Evolutionary conservation across 1,140 invertebrate species (phyloP).

Genomic region (Saccostrea echinata): DNA sequence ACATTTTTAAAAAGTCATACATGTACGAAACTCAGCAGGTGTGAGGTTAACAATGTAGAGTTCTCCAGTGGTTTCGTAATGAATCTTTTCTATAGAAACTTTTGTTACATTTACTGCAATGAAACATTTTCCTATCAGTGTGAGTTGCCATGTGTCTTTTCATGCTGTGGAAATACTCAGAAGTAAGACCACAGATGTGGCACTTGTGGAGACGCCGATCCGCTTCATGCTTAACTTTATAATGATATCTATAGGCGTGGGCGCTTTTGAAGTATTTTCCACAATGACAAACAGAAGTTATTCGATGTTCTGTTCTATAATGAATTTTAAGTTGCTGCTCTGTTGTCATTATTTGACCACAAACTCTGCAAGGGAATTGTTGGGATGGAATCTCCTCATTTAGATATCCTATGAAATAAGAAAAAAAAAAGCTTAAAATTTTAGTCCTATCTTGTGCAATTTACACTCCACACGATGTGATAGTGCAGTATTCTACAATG

Average conservation of each 20-base stretch:
- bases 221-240: not conserved
- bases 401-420: not conserved
- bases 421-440: not conserved
- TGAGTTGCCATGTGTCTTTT: slow-evolving; percentile 34
- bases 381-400: not conserved
- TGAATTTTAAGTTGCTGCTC: not conserved
- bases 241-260: slow-evolving; percentile 21
- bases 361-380: slow-evolving; percentile 8
- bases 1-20: too few species aligned
- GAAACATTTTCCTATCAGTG: not conserved
- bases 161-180: not conserved
- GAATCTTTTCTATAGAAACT: not conserved
- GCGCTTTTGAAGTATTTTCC: not conserved
- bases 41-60: not conserved
- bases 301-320: slow-evolving; percentile 12
- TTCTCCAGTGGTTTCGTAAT: slow-evolving; percentile 5
- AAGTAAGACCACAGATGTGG: not conserved
- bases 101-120: not conserved
- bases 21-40: not conserved
- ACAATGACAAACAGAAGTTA: not conserved
- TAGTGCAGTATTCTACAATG: not conserved
- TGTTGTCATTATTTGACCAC: not conserved
- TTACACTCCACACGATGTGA: not conserved
- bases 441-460: not conserved
- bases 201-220: not conserved